These are phyloP conservation scores for Pinctada fucata DNA, from an alignment of 2,888 invertebrate genomes.

Conservation along the genomic window DNA sequence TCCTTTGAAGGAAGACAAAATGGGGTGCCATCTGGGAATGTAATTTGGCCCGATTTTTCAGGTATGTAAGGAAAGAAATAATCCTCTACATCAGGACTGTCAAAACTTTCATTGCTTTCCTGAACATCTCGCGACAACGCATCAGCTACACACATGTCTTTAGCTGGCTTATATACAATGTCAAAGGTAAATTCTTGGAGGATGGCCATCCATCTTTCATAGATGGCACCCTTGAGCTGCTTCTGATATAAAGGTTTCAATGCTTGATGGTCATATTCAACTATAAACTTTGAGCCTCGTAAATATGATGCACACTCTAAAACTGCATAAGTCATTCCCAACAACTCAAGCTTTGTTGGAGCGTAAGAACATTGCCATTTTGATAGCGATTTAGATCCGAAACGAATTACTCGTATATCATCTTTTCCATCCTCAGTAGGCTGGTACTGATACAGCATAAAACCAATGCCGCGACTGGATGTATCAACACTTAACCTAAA, in stretches of 20 bases:
- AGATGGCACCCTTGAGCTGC: conserved; percentile 27
- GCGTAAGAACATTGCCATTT: conserved; percentile 33
- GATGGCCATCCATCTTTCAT: too few species aligned
- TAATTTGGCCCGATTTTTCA: conserved; percentile 15
- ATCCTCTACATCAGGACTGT: conserved; percentile 24
- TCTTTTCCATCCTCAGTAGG: conserved; percentile 14
- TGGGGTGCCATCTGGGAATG: conserved; percentile 3
- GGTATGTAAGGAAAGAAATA: conserved; percentile 21
- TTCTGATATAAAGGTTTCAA: conserved; percentile 27
- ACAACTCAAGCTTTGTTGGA: conserved; percentile 30
- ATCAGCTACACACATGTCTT: conserved; percentile 30
- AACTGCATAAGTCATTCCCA: conserved; percentile 25
- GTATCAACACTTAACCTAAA: conserved; percentile 42
- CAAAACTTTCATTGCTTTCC: conserved; percentile 9
- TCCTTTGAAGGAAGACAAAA: too few species aligned
- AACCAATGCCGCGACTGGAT: conserved; percentile 43
- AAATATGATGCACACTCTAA: conserved; percentile 34
- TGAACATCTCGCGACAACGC: conserved; percentile 22
- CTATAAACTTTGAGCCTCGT: conserved; percentile 26
- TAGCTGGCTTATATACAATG: conserved; percentile 29
- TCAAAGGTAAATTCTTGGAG: conserved; percentile 32
- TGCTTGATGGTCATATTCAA: conserved; percentile 38
- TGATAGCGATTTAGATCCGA: conserved; percentile 30
- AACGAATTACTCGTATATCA: too few species aligned
- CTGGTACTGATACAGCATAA: conserved; percentile 47